Evolutionary conservation across 2,113 vertebrate species (phyloP).

Genomic region (Pampusana beccarii): DNA sequence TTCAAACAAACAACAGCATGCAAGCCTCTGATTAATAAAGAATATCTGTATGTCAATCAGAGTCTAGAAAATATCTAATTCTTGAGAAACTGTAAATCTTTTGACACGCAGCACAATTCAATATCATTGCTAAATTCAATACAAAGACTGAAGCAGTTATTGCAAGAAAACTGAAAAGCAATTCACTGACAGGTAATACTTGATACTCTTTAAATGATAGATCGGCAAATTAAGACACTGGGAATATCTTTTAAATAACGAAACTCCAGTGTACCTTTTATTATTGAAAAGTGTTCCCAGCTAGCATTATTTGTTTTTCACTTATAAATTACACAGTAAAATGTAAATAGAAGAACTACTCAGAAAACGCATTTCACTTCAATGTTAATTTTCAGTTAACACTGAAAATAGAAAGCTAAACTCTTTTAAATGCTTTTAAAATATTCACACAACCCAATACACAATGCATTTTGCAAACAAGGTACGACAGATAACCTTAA

Average conservation of each 20-base stretch:
- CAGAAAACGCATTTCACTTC: background rate
- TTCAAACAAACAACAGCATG: background rate
- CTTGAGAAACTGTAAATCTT: background rate
- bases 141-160: background rate
- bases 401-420: background rate
- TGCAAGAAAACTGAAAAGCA: background rate
- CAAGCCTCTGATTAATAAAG: background rate
- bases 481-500: background rate
- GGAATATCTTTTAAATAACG: background rate
- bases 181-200: background rate
- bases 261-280: background rate
- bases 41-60: background rate
- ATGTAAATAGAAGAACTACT: background rate
- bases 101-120: background rate
- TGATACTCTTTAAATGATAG: background rate
- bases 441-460: background rate
- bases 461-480: background rate
- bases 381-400: background rate
- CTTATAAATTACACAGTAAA: background rate
- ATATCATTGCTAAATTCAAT: background rate
- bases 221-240: background rate
- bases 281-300: background rate
- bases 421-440: background rate
- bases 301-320: background rate
- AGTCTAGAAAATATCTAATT: background rate